Evolutionary conservation across 2,888 invertebrate genomes (phyloP).

Genomic region (Uropetala carovei): DNA sequence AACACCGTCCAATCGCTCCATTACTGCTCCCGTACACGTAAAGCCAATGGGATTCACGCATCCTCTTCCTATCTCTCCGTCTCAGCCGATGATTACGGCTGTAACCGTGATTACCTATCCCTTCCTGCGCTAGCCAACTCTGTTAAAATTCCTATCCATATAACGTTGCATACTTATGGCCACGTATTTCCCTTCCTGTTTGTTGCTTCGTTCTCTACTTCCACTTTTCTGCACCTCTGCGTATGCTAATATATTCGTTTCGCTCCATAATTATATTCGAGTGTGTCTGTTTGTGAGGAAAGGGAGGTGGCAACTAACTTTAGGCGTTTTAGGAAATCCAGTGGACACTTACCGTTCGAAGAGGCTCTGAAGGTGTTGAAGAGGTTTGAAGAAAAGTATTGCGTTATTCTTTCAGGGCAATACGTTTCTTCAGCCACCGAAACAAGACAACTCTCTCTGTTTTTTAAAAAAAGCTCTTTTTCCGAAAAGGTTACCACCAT

Average conservation of each 20-base stretch:
- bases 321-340: too few relatives aligned
- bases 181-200: neutral
- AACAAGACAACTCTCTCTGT: too few relatives aligned
- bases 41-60: constrained; percentile 46
- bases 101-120: neutral
- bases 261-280: neutral
- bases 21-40: constrained; percentile 53
- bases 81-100: neutral
- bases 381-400: too few relatives aligned
- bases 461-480: too few relatives aligned
- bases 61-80: neutral
- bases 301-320: too few relatives aligned
- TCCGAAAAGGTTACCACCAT: too few relatives aligned
- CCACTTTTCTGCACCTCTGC: neutral
- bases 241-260: neutral
- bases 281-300: too few relatives aligned
- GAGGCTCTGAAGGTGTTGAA: too few relatives aligned
- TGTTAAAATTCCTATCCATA: neutral
- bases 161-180: neutral
- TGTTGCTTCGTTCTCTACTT: neutral
- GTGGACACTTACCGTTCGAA: too few relatives aligned
- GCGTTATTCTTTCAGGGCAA: too few relatives aligned
- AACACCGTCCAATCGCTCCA: constrained; percentile 22
- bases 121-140: neutral
- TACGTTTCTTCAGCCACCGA: too few relatives aligned